phyloP scores from a whole-genome alignment of 1,140 invertebrate genomes.

The Halictus rubicundus region DNA sequence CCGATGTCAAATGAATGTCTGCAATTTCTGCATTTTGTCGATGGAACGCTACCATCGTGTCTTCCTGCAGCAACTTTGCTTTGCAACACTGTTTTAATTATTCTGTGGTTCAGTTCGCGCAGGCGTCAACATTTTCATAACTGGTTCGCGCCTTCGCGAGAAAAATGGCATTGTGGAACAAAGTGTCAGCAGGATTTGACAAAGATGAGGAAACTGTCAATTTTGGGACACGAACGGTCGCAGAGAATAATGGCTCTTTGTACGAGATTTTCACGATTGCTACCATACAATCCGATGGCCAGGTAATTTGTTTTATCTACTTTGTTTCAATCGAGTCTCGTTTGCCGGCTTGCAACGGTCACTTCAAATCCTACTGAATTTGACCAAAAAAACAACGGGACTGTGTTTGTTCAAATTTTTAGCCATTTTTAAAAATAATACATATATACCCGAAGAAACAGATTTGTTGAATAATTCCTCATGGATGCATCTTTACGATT shows the following conservation, averaged over 20 bases:
- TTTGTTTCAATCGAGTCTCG: not conserved
- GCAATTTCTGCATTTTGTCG: too few relatives aligned
- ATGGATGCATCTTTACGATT: too few relatives aligned
- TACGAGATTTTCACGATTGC: constrained; percentile 77
- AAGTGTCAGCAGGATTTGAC: constrained; percentile 71
- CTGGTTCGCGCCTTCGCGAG: constrained; percentile 16
- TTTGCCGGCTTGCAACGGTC: not conserved
- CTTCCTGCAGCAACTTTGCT: too few relatives aligned
- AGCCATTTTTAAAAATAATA: too few relatives aligned
- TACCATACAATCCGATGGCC: constrained; percentile 66
- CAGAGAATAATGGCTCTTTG: constrained; percentile 72
- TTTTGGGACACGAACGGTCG: constrained; percentile 75
- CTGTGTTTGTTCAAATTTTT: too few relatives aligned
- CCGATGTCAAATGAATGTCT: too few relatives aligned
- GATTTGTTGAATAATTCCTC: too few relatives aligned
- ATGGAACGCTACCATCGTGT: too few relatives aligned
- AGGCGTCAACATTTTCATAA: constrained; percentile 1
- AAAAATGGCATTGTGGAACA: constrained; percentile 70
- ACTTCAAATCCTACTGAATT: not conserved
- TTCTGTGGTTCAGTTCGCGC: too few relatives aligned
- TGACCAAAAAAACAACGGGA: too few relatives aligned
- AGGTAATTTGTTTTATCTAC: constrained; percentile 51
- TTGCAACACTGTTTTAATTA: too few relatives aligned
- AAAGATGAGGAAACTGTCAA: constrained; percentile 78
- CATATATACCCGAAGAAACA: too few relatives aligned